A percentile compares a stretch with the other conserved stretches of the same genome.
phyloP scores from a whole-genome alignment of 1,140 invertebrate genomes.

The Dryas iulia region DNA sequence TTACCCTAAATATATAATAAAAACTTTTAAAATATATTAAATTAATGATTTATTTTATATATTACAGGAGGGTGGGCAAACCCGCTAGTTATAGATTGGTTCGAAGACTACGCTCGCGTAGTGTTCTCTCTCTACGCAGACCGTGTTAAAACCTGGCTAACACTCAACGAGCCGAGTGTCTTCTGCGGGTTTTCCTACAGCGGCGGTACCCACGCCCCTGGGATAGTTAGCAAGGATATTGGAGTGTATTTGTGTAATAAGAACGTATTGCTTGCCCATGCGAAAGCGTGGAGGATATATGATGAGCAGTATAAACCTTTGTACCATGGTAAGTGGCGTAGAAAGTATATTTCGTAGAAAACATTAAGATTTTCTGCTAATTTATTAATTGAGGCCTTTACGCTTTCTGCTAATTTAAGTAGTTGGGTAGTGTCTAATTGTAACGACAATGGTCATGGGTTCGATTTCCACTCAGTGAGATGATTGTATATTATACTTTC shows the following conservation, averaged over 20 bases:
- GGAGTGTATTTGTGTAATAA: not conserved
- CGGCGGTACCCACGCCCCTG: not conserved
- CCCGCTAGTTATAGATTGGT: constrained; percentile 77
- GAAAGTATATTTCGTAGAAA: too few species aligned
- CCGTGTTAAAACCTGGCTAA: constrained; percentile 83
- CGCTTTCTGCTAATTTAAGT: too few species aligned
- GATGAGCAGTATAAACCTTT: constrained; percentile 40
- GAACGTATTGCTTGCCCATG: constrained; percentile 75
- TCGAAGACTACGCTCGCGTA: not conserved
- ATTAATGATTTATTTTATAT: too few species aligned
- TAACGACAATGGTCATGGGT: too few species aligned
- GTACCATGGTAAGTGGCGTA: constrained; percentile 57
- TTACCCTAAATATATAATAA: too few species aligned
- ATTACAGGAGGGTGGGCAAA: not conserved
- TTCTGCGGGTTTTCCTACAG: constrained; percentile 81
- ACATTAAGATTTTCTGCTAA: too few species aligned
- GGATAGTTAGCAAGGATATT: not conserved
- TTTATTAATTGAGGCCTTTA: too few species aligned
- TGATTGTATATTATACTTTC: too few species aligned
- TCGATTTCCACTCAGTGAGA: too few species aligned
- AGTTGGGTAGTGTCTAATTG: too few species aligned
- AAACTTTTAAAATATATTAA: too few species aligned
- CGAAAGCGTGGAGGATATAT: constrained; percentile 82
- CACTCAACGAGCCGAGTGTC: constrained; percentile 84
- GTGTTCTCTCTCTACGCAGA: constrained; percentile 58